These are phyloP conservation scores for Temnothorax ravouxi DNA, from an alignment of 2,888 invertebrate species.

Conservation along the genomic window DNA sequence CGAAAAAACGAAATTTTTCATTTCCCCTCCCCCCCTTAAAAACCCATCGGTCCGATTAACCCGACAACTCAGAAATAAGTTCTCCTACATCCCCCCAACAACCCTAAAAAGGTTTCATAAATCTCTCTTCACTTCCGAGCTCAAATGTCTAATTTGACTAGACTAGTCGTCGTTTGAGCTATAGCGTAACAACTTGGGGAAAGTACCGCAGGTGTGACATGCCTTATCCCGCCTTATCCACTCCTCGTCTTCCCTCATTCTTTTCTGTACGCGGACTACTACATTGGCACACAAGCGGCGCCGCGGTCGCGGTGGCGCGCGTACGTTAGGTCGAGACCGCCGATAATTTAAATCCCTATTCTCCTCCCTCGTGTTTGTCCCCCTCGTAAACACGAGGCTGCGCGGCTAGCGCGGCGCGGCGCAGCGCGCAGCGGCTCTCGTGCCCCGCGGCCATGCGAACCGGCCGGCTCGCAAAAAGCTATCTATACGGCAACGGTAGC, in stretches of 20 bases:
- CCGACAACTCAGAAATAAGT: too few relatives aligned
- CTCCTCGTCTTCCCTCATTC: not conserved
- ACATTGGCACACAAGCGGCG: not conserved
- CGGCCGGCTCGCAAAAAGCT: slow-evolving; percentile 44
- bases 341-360: slow-evolving; percentile 67
- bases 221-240: not conserved
- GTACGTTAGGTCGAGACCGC: slow-evolving; percentile 53
- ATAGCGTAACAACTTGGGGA: not conserved
- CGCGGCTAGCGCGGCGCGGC: not conserved
- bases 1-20: too few relatives aligned
- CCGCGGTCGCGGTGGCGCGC: not conserved
- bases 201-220: slow-evolving; percentile 46
- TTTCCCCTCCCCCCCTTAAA: too few relatives aligned
- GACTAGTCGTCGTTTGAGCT: slow-evolving; percentile 4
- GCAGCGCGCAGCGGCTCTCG: slow-evolving; percentile 28
- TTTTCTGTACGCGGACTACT: not conserved
- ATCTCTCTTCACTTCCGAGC: too few relatives aligned
- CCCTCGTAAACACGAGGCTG: slow-evolving; percentile 59
- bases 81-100: too few relatives aligned
- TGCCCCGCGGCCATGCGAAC: slow-evolving; percentile 48
- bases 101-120: too few relatives aligned
- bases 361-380: slow-evolving; percentile 43
- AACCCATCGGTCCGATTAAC: too few relatives aligned
- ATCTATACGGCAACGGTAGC: slow-evolving; percentile 56
- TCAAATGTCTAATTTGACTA: too few relatives aligned